Percentiles rank a stretch among this genome's conserved stretches.
These are phyloP conservation scores for Neotoma lepida DNA, from an alignment of 2,113 vertebrate genomes.

Conservation along the genomic window DNA sequence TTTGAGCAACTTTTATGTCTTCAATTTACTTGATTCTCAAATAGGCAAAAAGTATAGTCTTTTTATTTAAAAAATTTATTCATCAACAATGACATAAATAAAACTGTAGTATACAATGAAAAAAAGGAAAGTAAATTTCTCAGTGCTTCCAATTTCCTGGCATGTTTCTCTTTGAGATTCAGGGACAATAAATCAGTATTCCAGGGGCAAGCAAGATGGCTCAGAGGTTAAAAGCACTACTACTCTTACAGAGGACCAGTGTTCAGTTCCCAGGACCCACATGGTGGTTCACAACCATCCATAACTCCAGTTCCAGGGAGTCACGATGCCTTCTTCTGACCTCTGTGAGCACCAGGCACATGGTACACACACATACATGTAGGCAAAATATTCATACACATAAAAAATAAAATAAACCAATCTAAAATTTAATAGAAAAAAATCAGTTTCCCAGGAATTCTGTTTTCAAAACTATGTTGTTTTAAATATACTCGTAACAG, in stretches of 20 bases:
- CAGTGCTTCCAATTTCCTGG: neutral
- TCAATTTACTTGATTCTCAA: conserved; percentile 48
- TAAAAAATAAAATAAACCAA: neutral
- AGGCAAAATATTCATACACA: neutral
- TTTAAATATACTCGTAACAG: neutral
- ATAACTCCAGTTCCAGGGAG: neutral
- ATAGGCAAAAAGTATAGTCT: conserved; percentile 42
- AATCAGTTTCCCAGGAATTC: neutral
- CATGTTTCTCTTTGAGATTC: neutral
- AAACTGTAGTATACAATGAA: neutral
- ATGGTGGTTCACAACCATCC: neutral
- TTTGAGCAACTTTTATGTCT: neutral
- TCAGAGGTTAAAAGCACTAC: neutral
- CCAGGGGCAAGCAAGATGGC: neutral
- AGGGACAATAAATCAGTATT: neutral
- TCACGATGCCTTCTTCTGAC: neutral
- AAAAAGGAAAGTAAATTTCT: neutral
- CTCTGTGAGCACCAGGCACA: neutral
- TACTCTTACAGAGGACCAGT: neutral
- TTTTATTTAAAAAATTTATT: neutral
- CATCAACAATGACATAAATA: neutral
- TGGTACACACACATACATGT: neutral
- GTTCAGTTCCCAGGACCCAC: neutral
- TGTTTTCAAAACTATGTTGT: neutral
- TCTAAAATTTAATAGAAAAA: neutral